Evolutionary conservation across 2,797 vertebrate species (phyloP), one percentile per base, ranked within the genome.

Genomic region (Chloroceryle inda): DNA sequence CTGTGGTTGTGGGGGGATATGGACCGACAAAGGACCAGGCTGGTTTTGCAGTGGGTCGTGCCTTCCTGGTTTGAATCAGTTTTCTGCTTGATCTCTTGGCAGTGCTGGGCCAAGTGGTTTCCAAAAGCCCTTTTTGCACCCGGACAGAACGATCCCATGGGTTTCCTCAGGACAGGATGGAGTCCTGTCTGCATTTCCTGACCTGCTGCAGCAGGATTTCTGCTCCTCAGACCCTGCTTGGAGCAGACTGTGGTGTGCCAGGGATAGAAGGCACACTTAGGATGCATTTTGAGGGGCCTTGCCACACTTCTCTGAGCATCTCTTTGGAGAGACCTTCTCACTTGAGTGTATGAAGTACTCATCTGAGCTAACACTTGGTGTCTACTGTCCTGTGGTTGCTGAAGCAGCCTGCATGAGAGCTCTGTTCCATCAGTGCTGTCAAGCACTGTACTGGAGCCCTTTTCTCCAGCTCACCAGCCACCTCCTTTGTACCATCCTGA

Each of bases 341-440:
- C 62, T 93, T 1, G 87, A 92, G 94, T 74, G 91, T 78, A 85
- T 80, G 72, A 93, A 95, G 96, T 94, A 89, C 96, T 95, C 76
- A 72, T 89, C 87, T 87, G 1, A 89, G 92, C 96, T 94, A 77
- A 89, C 96, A 95, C 95, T 89, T 91, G 88, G 92, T 81, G 92
- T 21, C 95, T 96, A 89, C 94, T 95, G 95, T 95, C 91, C 82
- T 40, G 56, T 29, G 61, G 81, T 83, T 97, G 91, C 94, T 96
- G 94, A 94, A 95, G 95, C 78, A 93, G 80, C 92, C 75, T 72
- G 49, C 40, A 23, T 5, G 5, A 80, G 80, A 93, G 75, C 94
- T 91, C 13, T 56, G 52, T 45, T 87, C 81, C 78, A 66, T 92
- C 89, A 83, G 72, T 55, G 4, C 86, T 72, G 40, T 83, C 42